Percentiles rank a stretch among this genome's conserved stretches.
phyloP scores from a whole-genome alignment of 2,113 vertebrate genomes.

The Zosterops borbonicus region DNA sequence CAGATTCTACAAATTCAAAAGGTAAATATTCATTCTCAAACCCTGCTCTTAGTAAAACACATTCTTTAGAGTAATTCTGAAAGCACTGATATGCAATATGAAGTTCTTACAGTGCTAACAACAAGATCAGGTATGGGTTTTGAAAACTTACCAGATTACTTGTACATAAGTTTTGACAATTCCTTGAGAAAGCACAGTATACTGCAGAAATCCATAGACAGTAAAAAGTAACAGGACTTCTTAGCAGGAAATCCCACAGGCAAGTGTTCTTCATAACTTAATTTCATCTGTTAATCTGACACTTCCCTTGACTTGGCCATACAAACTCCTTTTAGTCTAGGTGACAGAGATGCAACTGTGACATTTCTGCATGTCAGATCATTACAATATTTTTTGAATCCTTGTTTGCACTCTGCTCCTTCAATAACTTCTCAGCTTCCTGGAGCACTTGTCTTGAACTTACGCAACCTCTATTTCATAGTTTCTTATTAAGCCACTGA shows the following conservation, averaged over 20 bases:
- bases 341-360: neutral
- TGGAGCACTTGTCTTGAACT: neutral
- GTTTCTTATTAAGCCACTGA: conserved; percentile 60
- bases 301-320: neutral
- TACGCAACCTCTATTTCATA: conserved; percentile 33
- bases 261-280: conserved; percentile 51
- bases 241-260: neutral
- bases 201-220: conserved; percentile 54
- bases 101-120: neutral
- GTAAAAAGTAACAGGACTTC: neutral
- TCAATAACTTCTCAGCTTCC: conserved; percentile 12
- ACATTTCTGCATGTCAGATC: neutral
- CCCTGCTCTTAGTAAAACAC: neutral
- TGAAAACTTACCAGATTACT: conserved; percentile 70
- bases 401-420: neutral
- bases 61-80: neutral
- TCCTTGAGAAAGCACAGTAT: conserved; percentile 16
- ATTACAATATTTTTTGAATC: neutral
- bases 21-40: neutral
- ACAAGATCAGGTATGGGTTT: neutral
- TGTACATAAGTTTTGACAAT: conserved; percentile 55
- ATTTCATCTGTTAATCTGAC: neutral
- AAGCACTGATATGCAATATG: neutral
- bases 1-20: neutral
- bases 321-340: neutral